phyloP scores from a whole-genome alignment of 2,113 vertebrate genomes.

The Paramormyrops kingsleyae region DNA sequence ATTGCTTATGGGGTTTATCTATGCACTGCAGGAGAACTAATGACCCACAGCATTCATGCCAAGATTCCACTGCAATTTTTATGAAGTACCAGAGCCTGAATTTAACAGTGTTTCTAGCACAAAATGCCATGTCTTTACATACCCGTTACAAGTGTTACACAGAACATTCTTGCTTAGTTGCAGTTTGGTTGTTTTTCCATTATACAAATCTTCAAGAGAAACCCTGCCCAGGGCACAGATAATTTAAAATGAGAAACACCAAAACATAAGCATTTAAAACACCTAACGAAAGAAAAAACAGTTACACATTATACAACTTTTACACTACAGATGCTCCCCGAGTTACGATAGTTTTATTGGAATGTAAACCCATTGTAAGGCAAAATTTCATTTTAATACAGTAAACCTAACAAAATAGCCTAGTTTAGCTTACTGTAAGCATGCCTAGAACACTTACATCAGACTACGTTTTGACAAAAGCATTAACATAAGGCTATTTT shows the following conservation, averaged over 20 bases:
- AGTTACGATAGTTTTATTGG: neutral
- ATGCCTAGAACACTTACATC: neutral
- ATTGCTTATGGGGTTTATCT: neutral
- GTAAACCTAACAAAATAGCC: neutral
- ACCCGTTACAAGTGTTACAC: constrained; percentile 91
- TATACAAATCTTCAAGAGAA: constrained; percentile 96
- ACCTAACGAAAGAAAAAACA: neutral
- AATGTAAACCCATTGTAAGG: neutral
- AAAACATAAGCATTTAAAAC: neutral
- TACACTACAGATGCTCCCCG: neutral
- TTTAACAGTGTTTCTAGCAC: neutral
- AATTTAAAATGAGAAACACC: neutral
- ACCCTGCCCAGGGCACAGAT: constrained; percentile 68
- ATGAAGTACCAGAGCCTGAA: neutral
- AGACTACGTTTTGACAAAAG: neutral
- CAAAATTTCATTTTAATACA: neutral
- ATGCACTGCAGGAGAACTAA: neutral
- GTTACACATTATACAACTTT: neutral
- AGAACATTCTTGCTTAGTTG: constrained; percentile 99
- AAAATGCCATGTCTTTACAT: constrained; percentile 48
- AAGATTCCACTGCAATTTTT: neutral
- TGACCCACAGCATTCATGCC: neutral
- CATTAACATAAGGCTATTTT: neutral
- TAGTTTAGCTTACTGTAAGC: neutral
- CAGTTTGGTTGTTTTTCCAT: constrained; percentile 97